Evolutionary conservation across 92 coral and sea anemone species (phyloP).

Genomic region (Siderastrea radians): DNA sequence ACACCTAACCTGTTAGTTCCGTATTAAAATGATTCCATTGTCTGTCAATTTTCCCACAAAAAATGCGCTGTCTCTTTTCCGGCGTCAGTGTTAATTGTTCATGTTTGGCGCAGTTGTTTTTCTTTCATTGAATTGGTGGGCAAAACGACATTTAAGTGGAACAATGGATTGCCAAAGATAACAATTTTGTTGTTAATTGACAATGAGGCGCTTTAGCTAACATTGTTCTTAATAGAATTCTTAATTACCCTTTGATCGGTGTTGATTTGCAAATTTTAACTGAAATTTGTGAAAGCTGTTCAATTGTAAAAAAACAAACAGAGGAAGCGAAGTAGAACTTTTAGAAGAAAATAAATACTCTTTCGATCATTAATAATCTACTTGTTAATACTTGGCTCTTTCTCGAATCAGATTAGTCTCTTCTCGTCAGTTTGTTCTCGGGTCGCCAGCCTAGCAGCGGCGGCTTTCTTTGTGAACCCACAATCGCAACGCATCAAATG

Average conservation of each 20-base stretch:
- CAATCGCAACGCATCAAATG: not conserved
- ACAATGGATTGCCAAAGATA: conserved; percentile 32
- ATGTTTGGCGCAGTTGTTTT: conserved; percentile 17
- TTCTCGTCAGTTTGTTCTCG: not conserved
- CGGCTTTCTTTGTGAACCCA: not conserved
- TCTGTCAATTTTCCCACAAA: conserved; percentile 52
- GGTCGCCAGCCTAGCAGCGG: not conserved
- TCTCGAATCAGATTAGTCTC: conserved; percentile 7
- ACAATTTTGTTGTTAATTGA: conserved; percentile 29
- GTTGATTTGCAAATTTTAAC: conserved; percentile 37
- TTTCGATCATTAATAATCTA: not conserved
- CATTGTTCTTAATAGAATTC: conserved; percentile 40
- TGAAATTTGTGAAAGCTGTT: conserved; percentile 14
- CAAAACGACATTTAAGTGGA: conserved; percentile 18
- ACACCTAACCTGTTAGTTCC: conserved; percentile 5
- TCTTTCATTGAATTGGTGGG: conserved; percentile 19
- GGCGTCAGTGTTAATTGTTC: conserved; percentile 7
- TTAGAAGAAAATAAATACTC: conserved; percentile 13
- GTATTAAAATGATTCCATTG: conserved; percentile 24
- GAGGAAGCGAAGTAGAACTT: not conserved
- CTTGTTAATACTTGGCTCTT: not conserved
- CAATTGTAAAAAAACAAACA: conserved; percentile 19
- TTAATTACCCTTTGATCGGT: conserved; percentile 27
- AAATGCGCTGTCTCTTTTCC: conserved; percentile 33
- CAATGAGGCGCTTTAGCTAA: conserved; percentile 21